Evolutionary conservation across 2,797 vertebrate genomes (phyloP).

Genomic region (Schizopygopsis pylzovi): DNA sequence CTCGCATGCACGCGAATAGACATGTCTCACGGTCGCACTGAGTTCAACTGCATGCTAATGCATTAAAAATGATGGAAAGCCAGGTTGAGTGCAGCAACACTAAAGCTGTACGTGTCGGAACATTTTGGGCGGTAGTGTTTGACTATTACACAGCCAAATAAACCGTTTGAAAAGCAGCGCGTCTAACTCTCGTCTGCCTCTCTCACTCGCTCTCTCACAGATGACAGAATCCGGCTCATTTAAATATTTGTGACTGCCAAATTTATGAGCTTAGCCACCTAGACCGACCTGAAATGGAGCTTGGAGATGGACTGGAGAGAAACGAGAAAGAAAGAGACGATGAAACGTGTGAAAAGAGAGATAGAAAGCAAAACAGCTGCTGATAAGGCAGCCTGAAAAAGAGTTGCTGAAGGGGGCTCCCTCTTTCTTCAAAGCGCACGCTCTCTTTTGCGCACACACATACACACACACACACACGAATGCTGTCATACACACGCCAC

Average conservation of each 20-base stretch:
- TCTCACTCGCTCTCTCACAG: neutral
- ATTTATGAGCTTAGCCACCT: conserved; percentile 32
- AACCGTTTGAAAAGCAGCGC: neutral
- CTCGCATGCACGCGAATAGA: neutral
- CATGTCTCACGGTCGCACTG: neutral
- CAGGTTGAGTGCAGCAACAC: neutral
- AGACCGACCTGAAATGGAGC: conserved; percentile 36
- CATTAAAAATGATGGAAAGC: conserved; percentile 15
- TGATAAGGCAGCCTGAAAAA: conserved; percentile 58
- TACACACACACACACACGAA: conserved; percentile 35
- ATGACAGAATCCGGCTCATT: conserved; percentile 36
- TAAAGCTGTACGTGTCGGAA: neutral
- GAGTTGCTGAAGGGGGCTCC: conserved; percentile 60
- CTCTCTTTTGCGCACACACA: neutral
- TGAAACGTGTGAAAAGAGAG: conserved; percentile 24
- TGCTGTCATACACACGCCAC: conserved; percentile 23
- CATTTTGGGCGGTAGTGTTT: neutral
- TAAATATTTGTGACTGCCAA: conserved; percentile 45
- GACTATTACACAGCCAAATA: conserved; percentile 15
- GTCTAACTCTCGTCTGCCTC: neutral
- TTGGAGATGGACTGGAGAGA: conserved; percentile 18
- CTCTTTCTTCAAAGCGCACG: conserved; percentile 54
- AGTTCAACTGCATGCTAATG: conserved; percentile 19
- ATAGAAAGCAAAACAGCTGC: conserved; percentile 57
- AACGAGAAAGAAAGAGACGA: conserved; percentile 17